phyloP scores from a whole-genome alignment of 2,113 vertebrate genomes.

The Pimephales promelas region DNA sequence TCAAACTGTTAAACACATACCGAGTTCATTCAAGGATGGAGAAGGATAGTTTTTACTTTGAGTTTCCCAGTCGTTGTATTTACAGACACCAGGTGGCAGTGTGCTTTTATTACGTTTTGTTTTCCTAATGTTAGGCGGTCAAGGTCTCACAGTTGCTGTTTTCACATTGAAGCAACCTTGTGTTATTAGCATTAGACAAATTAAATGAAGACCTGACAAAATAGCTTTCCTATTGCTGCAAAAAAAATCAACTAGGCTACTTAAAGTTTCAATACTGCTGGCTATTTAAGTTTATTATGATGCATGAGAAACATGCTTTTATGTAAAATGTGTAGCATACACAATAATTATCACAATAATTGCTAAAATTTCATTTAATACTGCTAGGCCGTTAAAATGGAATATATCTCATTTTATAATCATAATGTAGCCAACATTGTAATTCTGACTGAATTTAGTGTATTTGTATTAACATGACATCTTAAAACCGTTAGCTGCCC shows the following conservation, averaged over 20 bases:
- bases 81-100: slow-evolving; percentile 43
- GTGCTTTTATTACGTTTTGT: neutral
- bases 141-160: slow-evolving; percentile 20
- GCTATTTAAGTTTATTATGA: neutral
- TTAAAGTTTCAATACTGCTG: neutral
- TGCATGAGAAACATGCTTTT: neutral
- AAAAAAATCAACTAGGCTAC: neutral
- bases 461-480: neutral
- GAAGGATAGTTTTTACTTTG: neutral
- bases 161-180: neutral
- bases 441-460: neutral
- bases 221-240: neutral
- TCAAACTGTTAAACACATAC: neutral
- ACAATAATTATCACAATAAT: neutral
- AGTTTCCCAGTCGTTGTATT: neutral
- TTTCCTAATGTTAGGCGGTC: neutral
- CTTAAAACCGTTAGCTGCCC: neutral
- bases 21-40: neutral
- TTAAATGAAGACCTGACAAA: neutral
- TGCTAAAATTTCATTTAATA: neutral
- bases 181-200: neutral
- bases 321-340: neutral
- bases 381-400: neutral
- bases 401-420: neutral
- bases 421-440: neutral